Base-by-base conservation (phyloP, 2,888 invertebrate species). In the Ypsolopha scabrella region DNA sequence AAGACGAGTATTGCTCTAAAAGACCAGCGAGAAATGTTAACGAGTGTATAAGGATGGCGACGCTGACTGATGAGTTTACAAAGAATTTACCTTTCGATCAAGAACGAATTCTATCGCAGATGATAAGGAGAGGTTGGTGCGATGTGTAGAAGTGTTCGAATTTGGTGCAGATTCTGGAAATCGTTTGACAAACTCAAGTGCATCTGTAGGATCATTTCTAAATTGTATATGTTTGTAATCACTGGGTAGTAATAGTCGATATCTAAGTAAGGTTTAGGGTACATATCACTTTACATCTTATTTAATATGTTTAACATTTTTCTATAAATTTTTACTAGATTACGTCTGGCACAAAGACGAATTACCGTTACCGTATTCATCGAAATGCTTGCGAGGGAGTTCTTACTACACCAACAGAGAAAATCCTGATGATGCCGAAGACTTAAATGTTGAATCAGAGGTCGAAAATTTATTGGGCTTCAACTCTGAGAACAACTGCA, bases 281-380 rank as follows among this genome's bases (percentile, higher is more conserved):
- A 24, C 24, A 24, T 24, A 2, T 24, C 24, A 24, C 2, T 3
- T 3, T 4, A 24, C 24, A 24, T 24, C 4, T 24, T 24, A 3
- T 24, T 24, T 3, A 24, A 24, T 24, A 24, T 24, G 24, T 24
- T 24, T 24, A 2, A 24, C 24, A 24, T 24, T 24, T 4, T 24
- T 24, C 24, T 24, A 3, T 24, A 24, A 24, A 53, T 57, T 56
- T 49, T 48, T 52, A 52, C 48, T 72, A 82, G 83, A 85, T 72
- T 73, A 73, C 58, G 59, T 83, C 48, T 83, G 80, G 80, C 80
- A 82, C 63, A 68, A 75, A 60, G 80, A 78, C 55, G 83, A 85
- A 57, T 79, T 85, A 9, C 82, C 83, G 0, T 79, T 85, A 8
- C 82, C 83, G 0, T 80, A 79, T 62, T 59, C 66, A 0, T 38